Percentiles rank a stretch among this genome's conserved stretches.
phyloP scores from a whole-genome alignment of 1,140 invertebrate species.

The Dysdera silvatica region DNA sequence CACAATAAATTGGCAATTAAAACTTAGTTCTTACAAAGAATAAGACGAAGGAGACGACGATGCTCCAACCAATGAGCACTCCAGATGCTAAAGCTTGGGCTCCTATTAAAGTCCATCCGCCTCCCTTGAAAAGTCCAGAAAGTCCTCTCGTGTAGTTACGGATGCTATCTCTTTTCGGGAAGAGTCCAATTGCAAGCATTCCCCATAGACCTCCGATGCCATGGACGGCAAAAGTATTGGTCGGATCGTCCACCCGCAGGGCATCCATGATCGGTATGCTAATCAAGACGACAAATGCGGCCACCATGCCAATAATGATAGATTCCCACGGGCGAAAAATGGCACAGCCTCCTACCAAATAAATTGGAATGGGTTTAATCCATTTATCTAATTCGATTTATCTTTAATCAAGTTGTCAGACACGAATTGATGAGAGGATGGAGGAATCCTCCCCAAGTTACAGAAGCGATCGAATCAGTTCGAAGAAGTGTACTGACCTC shows the following conservation, averaged over 20 bases:
- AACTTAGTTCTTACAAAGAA: conserved; percentile 28
- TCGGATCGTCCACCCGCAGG: conserved; percentile 34
- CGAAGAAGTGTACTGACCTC: no score
- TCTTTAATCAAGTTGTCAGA: no score
- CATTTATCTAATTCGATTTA: no score
- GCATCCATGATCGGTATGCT: conserved; percentile 28
- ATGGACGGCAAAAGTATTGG: conserved; percentile 35
- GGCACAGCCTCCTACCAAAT: conserved; percentile 27
- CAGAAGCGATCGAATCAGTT: no score
- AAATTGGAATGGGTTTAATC: background rate
- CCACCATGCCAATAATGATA: conserved; percentile 32
- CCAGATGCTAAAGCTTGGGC: conserved; percentile 26
- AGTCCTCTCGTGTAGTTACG: conserved; percentile 30
- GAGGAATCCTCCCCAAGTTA: no score
- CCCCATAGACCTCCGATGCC: conserved; percentile 34
- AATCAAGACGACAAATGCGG: conserved; percentile 22
- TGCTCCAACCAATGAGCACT: conserved; percentile 28
- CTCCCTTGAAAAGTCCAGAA: conserved; percentile 30
- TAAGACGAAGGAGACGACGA: conserved; percentile 19
- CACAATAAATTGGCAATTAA: background rate
- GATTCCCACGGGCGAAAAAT: conserved; percentile 32
- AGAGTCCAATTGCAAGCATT: conserved; percentile 34
- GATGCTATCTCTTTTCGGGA: conserved; percentile 27
- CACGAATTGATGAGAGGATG: no score
- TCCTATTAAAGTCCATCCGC: conserved; percentile 16